Percentiles rank a stretch among this genome's conserved stretches.
phyloP scores from a whole-genome alignment of 2,113 vertebrate species.

The Campylomormyrus numenius region DNA sequence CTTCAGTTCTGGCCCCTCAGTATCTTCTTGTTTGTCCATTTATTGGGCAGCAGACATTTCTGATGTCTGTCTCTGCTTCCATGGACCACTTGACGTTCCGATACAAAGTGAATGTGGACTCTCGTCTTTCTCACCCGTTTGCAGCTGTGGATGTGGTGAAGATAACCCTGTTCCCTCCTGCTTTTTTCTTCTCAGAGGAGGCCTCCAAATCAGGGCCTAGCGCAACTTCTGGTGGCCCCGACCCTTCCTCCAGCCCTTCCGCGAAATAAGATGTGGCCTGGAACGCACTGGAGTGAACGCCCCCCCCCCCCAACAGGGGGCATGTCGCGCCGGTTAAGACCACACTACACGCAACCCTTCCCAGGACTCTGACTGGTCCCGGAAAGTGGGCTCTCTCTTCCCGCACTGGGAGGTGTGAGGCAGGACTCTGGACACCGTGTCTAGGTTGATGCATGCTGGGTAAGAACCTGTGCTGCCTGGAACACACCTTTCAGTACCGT shows the following conservation, averaged over 20 bases:
- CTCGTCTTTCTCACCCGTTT: background rate
- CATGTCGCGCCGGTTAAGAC: background rate
- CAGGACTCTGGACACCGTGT: background rate
- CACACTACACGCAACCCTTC: background rate
- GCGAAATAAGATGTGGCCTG: constrained; percentile 51
- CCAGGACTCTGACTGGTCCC: background rate
- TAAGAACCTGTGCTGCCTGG: background rate
- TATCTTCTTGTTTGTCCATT: background rate
- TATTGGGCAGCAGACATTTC: background rate
- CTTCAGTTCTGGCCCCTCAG: background rate
- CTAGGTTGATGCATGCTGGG: background rate
- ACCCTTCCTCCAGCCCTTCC: constrained; percentile 47
- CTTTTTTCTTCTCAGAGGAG: constrained; percentile 53
- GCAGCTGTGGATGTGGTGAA: background rate
- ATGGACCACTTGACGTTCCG: background rate
- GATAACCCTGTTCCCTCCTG: background rate
- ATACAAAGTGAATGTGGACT: background rate
- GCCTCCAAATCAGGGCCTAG: constrained; percentile 55
- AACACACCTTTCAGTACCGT: background rate
- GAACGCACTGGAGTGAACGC: background rate
- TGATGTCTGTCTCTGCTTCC: background rate
- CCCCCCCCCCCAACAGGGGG: background rate
- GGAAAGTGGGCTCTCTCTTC: background rate
- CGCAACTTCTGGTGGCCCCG: constrained; percentile 25
- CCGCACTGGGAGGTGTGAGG: background rate